Conservation (phyloP, 2,797 vertebrate genomes). For the Argya squamiceps region DNA sequence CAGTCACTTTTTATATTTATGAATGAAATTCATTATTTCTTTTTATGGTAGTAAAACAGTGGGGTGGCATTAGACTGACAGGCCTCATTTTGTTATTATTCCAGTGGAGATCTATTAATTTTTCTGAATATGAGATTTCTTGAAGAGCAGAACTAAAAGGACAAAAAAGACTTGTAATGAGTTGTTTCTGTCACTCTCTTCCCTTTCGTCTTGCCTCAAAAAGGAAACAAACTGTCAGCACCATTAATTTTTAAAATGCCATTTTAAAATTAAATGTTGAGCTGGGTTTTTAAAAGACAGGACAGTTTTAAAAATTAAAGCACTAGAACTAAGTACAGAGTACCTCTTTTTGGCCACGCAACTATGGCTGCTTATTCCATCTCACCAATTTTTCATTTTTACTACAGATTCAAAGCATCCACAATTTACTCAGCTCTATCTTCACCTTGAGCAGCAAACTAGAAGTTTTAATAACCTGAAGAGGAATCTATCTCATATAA, state of each 20-base stretch:
- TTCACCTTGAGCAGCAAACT: not conserved
- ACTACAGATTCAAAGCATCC: not conserved
- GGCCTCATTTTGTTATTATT: constrained; percentile 8
- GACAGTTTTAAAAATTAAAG: constrained; percentile 42
- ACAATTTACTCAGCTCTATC: not conserved
- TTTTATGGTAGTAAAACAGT: not conserved
- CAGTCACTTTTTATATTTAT: not conserved
- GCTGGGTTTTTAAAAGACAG: not conserved
- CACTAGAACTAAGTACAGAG: not conserved
- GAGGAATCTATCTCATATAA: not conserved
- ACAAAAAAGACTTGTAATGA: not conserved
- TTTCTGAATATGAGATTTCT: not conserved
- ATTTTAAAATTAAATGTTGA: constrained; percentile 56
- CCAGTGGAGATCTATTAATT: not conserved
- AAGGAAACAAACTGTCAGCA: constrained; percentile 48
- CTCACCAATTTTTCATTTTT: not conserved
- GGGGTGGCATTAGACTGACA: not conserved
- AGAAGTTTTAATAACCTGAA: not conserved
- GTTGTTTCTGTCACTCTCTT: constrained; percentile 3
- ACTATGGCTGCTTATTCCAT: not conserved
- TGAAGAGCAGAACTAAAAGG: not conserved
- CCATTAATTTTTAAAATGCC: constrained; percentile 37
- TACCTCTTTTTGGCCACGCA: not conserved
- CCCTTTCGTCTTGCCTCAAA: not conserved
- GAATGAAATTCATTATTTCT: constrained; percentile 1